Base-by-base conservation (phyloP, 2,113 vertebrate species). In the Sphaerodactylus townsendi region DNA sequence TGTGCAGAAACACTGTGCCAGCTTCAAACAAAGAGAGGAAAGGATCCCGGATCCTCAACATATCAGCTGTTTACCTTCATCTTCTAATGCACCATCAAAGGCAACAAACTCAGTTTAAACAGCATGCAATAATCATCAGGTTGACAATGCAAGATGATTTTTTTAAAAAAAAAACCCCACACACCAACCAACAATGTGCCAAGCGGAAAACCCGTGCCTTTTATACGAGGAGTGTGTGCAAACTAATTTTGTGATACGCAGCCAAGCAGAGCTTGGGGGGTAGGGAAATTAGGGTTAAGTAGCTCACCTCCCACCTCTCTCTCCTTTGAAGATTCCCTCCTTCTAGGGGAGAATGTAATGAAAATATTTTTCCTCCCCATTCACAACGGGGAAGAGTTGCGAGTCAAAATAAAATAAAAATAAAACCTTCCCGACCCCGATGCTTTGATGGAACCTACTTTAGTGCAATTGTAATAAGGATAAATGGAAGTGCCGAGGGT, bases 41-140 rank as follows among this genome's bases (percentile, higher is more conserved):
- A 92, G 56, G 50, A 71, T 62, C 48, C 66, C 7, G 9, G 71
- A 35, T 71, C 50, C 75, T n/a, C 76, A 53, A 15, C 23, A 86
- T 91, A 93, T 95, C 94, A 90, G 94, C 95, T 79, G 93, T 94
- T 95, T 92, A 91, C 93, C 91, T 91, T 91, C 91, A 91, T 91
- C 93, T 95, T 90, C 93, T 96, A 96, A 94, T 85, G 85, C 93
- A 88, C 88, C 94, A 96, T 96, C 94, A 96, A 96, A 96, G 95
- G 93, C 92, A 86, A 84, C 92, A 95, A 96, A 96, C 94, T 94
- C 53, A 93, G 94, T 95, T 95, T 96, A 95, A 96, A 91, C 96
- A 96, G 95, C 95, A 90, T 95, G 96, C 93, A 95, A 92, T 96
- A 96, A 96, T 96, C 87, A 4, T 93, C 77, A 84, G 94, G 93